Conservation (phyloP, 2,113 vertebrate species). For the Apodemus speciosus region DNA sequence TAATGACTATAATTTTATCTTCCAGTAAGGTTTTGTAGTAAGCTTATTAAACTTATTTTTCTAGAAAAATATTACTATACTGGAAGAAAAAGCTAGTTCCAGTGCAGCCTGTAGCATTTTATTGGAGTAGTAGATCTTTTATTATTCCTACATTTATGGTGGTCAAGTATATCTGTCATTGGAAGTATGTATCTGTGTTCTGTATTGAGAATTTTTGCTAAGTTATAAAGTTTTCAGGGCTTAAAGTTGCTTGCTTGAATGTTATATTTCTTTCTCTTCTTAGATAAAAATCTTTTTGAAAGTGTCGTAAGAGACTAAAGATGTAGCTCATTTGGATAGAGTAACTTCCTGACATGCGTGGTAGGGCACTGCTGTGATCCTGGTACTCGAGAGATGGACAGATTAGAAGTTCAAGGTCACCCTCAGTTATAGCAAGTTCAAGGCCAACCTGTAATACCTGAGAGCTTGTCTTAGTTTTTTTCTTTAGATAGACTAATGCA, state of each 20-base stretch:
- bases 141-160: constrained; percentile 37
- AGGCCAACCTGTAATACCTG: background rate
- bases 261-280: constrained; percentile 1
- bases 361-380: background rate
- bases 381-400: too few relatives aligned
- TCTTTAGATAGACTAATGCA: background rate
- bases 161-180: background rate
- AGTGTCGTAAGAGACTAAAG: background rate
- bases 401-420: background rate
- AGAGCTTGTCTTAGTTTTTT: background rate
- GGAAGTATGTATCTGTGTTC: background rate
- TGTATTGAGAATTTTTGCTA: constrained; percentile 14
- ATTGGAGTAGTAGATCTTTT: background rate
- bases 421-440: background rate
- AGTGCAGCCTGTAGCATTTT: background rate
- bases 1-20: constrained; percentile 58
- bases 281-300: background rate
- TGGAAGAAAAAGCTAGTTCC: constrained; percentile 23
- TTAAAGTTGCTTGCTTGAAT: constrained; percentile 41
- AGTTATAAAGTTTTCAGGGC: constrained; percentile 42
- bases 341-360: background rate
- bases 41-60: constrained; percentile 35
- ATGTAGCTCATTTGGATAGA: background rate
- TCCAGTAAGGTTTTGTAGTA: constrained; percentile 9
- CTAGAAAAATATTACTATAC: background rate